A percentile compares a stretch with the other conserved stretches of the same genome.
These are phyloP conservation scores for Diorhabda sublineata DNA, from an alignment of 1,140 invertebrate species.

Conservation along the genomic window DNA sequence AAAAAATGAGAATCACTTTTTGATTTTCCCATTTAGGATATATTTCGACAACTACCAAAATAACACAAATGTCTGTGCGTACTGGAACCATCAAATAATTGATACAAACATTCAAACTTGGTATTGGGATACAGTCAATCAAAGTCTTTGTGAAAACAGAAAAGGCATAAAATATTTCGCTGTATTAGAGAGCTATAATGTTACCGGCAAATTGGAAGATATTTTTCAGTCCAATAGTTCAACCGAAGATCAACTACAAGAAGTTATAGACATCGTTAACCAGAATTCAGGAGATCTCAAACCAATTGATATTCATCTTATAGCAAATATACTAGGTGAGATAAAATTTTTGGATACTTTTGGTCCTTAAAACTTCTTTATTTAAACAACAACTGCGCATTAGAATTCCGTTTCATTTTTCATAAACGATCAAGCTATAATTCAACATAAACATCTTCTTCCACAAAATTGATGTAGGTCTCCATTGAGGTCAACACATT, in stretches of 20 bases:
- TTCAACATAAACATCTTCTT: no score
- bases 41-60: not conserved
- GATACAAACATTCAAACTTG: constrained; percentile 7
- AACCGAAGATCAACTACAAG: constrained; percentile 21
- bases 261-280: constrained; percentile 13
- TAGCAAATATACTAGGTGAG: constrained; percentile 21
- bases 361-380: no score
- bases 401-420: no score
- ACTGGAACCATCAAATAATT: constrained; percentile 22
- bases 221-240: constrained; percentile 24
- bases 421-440: no score
- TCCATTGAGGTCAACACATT: no score
- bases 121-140: constrained; percentile 7
- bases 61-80: constrained; percentile 17
- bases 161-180: constrained; percentile 20
- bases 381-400: no score
- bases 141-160: constrained; percentile 5
- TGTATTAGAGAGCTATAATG: constrained; percentile 21
- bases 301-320: constrained; percentile 22
- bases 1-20: no score
- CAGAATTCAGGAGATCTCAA: constrained; percentile 4
- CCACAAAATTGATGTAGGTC: no score
- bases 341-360: not conserved
- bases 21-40: not conserved
- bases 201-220: constrained; percentile 27